These are phyloP conservation scores for Mellivora capensis DNA, from an alignment of 2,113 vertebrate species.

Conservation along the genomic window DNA sequence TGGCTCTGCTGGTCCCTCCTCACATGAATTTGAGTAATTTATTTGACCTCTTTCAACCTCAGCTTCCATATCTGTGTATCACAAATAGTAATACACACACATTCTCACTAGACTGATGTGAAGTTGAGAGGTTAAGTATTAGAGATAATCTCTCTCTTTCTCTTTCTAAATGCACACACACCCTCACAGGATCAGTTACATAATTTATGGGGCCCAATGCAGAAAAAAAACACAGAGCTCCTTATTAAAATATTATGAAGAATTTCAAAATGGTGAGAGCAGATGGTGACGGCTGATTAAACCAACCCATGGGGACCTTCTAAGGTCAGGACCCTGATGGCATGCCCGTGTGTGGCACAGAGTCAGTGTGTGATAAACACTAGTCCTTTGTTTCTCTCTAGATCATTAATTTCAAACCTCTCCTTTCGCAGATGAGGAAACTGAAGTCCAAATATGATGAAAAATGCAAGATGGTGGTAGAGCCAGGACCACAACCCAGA, in stretches of 20 bases:
- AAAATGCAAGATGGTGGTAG: neutral
- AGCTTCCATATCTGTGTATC: neutral
- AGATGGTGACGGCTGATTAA: neutral
- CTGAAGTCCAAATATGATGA: slow-evolving; percentile 16
- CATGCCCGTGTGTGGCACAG: neutral
- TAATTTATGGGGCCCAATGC: neutral
- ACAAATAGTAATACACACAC: neutral
- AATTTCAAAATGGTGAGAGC: neutral
- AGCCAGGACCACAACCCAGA: neutral
- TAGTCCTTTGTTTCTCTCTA: neutral
- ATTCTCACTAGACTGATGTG: neutral
- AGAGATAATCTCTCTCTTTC: neutral
- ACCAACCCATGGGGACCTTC: neutral
- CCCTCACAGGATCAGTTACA: neutral
- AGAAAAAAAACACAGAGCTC: slow-evolving; percentile 15
- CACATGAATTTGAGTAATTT: neutral
- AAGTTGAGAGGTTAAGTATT: neutral
- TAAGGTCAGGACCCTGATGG: neutral
- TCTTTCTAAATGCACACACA: neutral
- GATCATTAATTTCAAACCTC: neutral
- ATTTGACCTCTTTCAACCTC: neutral
- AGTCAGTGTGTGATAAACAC: neutral
- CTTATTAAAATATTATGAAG: slow-evolving; percentile 6
- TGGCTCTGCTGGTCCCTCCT: neutral
- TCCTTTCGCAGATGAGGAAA: slow-evolving; percentile 1